Conservation (phyloP, 2,888 invertebrate species). For the Cosmia trapezina region DNA sequence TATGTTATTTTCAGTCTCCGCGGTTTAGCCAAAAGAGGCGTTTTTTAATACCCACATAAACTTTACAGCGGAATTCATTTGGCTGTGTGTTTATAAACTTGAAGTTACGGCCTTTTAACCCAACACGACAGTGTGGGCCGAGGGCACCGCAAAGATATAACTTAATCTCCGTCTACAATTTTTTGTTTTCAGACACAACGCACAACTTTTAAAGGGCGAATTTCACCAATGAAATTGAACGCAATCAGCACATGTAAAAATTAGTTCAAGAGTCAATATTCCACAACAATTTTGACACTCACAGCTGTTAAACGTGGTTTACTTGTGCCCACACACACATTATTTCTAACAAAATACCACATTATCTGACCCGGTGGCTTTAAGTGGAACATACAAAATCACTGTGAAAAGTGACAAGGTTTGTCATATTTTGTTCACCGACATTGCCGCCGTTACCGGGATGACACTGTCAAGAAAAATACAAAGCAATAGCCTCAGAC, state of each 20-base stretch:
- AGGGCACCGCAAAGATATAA: slow-evolving; percentile 32
- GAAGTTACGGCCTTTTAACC: slow-evolving; percentile 31
- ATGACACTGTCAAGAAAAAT: too few species aligned
- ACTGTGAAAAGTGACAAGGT: too few species aligned
- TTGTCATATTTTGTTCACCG: too few species aligned
- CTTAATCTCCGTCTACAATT: slow-evolving; percentile 28
- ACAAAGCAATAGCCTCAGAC: too few species aligned
- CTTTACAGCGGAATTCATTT: slow-evolving; percentile 31
- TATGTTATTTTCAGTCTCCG: neutral
- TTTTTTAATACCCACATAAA: slow-evolving; percentile 24
- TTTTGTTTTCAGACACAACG: slow-evolving; percentile 18
- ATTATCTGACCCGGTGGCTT: too few species aligned
- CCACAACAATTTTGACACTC: neutral
- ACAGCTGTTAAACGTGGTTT: neutral
- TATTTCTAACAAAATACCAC: too few species aligned
- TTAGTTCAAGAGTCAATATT: neutral
- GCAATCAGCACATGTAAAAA: neutral
- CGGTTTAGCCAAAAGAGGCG: neutral
- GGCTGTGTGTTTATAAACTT: slow-evolving; percentile 19
- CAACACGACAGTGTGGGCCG: slow-evolving; percentile 14
- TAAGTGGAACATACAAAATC: too few species aligned
- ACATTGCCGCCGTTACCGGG: too few species aligned
- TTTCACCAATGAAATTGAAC: neutral
- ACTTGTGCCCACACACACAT: too few species aligned
- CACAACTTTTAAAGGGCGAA: slow-evolving; percentile 1